Evolutionary conservation across 1,140 invertebrate species (phyloP), one percentile per base, ranked within the genome.

Genomic region (Drosophila nikananu): DNA sequence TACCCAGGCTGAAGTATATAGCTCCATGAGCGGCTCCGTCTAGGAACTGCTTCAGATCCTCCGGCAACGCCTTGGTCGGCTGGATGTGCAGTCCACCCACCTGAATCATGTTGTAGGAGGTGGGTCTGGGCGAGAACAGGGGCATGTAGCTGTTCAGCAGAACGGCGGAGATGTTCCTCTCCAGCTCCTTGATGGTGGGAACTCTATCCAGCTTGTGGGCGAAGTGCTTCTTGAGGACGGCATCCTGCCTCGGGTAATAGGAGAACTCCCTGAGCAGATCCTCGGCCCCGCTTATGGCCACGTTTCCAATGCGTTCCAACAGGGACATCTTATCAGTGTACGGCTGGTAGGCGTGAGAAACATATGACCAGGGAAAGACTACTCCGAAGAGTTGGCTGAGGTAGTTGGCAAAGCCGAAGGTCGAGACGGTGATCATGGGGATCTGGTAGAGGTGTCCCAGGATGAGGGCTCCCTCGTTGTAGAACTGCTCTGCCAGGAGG

Each of bases 41-140:
- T 7, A 94, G 51, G 58, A 92, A 93, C 19, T 78, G 70, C 32
- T 92, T 55, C 1, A 93, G 37, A 41, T 92, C 81, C 41, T 89
- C 32, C 0, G 94, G 93, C 63, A 94, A 63, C 0, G 79, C 27
- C 65, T 94, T 93, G 0, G 77, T 23, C 30, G 81, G 64, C 21
- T 86, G 81, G 35, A 93, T 93, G 62, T 95, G 94, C 41, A 94
- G 86, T n/a, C 94, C 94, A 6, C 93, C 94, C 27, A 95, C 93
- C 10, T 93, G 83, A 5, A 95, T 92, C 54, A 94, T 93, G 17
- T 86, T 93, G 15, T 94, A 94, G 5, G 93, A 78, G 1, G 91
- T 42, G 2, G 95, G 93, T 66, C 93, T 83, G 6, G 93, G 80
- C 12, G 89, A 79, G 27, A 93, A 80, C 30, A 94, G 75, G 0